Evolutionary conservation across 2,888 invertebrate species (phyloP).

Genomic region (Eilema sororculum): DNA sequence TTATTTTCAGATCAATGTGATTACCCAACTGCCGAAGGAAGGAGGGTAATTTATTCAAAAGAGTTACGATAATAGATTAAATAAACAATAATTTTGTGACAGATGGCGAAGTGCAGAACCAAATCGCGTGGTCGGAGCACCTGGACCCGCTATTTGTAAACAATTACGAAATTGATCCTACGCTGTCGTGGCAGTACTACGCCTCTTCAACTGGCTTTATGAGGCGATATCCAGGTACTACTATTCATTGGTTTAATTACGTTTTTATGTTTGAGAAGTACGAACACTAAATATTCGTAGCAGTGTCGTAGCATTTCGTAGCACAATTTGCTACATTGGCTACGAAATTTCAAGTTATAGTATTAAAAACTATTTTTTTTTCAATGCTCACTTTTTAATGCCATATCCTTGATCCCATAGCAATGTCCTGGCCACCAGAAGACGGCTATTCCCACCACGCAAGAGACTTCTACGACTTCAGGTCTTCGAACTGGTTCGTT

Average conservation of each 20-base stretch:
- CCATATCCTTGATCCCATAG: constrained; percentile 64
- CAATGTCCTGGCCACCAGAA: constrained; percentile 94
- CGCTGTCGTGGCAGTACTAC: constrained; percentile 99
- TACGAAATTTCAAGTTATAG: not conserved
- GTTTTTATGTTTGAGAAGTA: not conserved
- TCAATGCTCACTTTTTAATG: not conserved
- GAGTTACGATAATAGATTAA: not conserved
- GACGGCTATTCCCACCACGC: constrained; percentile 92
- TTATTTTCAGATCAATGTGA: too few relatives aligned
- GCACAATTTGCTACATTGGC: not conserved
- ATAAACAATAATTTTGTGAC: constrained; percentile 48
- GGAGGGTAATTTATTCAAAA: too few relatives aligned
- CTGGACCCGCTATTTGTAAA: constrained; percentile 95
- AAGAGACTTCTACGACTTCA: constrained; percentile 96
- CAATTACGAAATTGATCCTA: constrained; percentile 96
- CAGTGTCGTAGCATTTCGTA: not conserved
- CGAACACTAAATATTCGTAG: not conserved
- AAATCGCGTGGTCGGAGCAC: constrained; percentile 97
- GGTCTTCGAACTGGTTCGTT: constrained; percentile 98
- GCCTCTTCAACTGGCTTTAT: constrained; percentile 98
- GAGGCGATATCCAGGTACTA: constrained; percentile 96
- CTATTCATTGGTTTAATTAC: not conserved
- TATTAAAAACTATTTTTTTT: not conserved
- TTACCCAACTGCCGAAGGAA: too few relatives aligned
- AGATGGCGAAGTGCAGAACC: constrained; percentile 94